Percentiles rank a stretch among this genome's conserved stretches.
These are phyloP conservation scores for Macrosteles quadrilineatus DNA, from an alignment of 1,140 invertebrate species.

Conservation along the genomic window DNA sequence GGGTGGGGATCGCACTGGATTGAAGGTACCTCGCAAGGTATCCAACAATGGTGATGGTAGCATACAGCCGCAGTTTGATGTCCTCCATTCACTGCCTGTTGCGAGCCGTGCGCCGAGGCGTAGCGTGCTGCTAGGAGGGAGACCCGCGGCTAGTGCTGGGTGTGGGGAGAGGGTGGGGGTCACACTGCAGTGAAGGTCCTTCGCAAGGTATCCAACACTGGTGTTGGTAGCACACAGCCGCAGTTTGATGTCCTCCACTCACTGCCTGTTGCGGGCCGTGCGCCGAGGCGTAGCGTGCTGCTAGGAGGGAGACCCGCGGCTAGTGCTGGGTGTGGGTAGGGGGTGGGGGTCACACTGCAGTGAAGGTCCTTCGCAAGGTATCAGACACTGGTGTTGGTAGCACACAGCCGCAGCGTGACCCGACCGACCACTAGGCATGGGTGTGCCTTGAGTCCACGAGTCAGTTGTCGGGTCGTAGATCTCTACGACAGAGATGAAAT, in stretches of 20 bases:
- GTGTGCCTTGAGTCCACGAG: conserved; percentile 71
- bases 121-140: too few relatives aligned
- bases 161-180: too few relatives aligned
- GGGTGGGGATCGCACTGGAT: too few relatives aligned
- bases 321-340: background rate
- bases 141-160: background rate
- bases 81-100: too few relatives aligned
- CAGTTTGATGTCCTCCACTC: conserved; percentile 75
- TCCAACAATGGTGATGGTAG: too few relatives aligned
- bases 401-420: conserved; percentile 89
- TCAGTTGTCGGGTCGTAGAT: conserved; percentile 79
- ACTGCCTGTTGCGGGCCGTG: background rate
- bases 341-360: background rate
- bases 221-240: too few relatives aligned
- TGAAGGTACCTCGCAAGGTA: too few relatives aligned
- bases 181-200: too few relatives aligned
- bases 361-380: conserved; percentile 52
- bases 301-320: background rate
- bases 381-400: conserved; percentile 61
- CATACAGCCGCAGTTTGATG: too few relatives aligned
- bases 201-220: too few relatives aligned
- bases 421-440: conserved; percentile 82
- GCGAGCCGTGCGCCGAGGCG: too few relatives aligned
- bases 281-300: background rate
- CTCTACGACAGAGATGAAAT: conserved; percentile 80